A percentile compares a stretch with the other conserved stretches of the same genome.
Evolutionary conservation across 2,888 invertebrate species (phyloP).

Genomic region (Antheraea yamamai): DNA sequence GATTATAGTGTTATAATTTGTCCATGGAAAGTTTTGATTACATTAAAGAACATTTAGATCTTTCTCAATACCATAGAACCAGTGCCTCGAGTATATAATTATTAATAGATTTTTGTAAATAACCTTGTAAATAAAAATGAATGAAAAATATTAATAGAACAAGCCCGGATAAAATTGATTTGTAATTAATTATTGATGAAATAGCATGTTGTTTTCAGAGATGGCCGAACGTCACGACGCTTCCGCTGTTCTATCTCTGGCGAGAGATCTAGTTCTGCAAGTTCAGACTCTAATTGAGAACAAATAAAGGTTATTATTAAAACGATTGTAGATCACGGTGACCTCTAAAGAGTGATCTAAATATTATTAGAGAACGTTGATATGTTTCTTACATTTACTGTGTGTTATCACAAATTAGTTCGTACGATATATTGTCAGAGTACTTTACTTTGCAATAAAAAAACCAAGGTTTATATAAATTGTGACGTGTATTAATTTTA

Average conservation of each 20-base stretch:
- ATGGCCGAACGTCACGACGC: slow-evolving; percentile 98
- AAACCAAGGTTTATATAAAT: background rate
- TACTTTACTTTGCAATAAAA: background rate
- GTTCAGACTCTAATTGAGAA: slow-evolving; percentile 96
- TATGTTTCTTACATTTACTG: background rate
- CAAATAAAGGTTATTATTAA: slow-evolving; percentile 82
- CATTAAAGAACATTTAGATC: too few relatives aligned
- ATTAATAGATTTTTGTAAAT: background rate
- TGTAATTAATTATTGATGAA: slow-evolving; percentile 20
- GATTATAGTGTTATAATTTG: too few relatives aligned
- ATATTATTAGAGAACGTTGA: background rate
- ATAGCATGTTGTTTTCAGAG: slow-evolving; percentile 83
- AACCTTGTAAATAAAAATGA: background rate
- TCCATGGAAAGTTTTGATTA: too few relatives aligned
- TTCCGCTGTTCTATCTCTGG: slow-evolving; percentile 89
- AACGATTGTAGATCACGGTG: slow-evolving; percentile 20
- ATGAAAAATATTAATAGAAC: background rate
- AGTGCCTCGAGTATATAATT: too few relatives aligned
- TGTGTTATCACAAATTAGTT: background rate
- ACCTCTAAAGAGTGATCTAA: slow-evolving; percentile 24
- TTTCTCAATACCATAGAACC: too few relatives aligned
- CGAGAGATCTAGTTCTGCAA: slow-evolving; percentile 93
- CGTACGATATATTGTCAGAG: background rate
- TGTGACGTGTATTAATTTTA: background rate
- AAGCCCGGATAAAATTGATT: slow-evolving; percentile 2